Base-by-base conservation (phyloP, 2,113 vertebrate species). In the Phoenicopterus ruber region DNA sequence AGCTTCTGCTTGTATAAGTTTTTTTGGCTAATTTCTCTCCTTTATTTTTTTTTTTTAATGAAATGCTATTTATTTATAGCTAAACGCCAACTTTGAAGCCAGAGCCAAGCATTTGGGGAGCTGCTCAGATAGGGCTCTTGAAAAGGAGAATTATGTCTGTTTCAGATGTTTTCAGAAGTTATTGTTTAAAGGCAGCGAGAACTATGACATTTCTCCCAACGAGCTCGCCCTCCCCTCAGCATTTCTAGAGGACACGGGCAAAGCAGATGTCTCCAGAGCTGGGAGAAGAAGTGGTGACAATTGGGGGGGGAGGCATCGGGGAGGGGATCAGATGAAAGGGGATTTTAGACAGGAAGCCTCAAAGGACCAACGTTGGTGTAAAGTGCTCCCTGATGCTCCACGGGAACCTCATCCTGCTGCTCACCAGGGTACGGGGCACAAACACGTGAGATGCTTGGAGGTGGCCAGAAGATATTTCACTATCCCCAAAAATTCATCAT, bases 1-100 rank as follows among this genome's bases (percentile, higher is more conserved):
- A 96, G 84, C 82, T 87, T 70, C 93, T 96, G 95, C 91, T 97
- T 88, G 88, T 80, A 78, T 18, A 86, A 86, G 42, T 13, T 95
- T 97, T 96, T 97, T 96, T 96, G 77, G 90, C 82, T 96, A 94
- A 95, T 96, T 96, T 97, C 58, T 94, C 49, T 61, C 58, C 29
- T 59, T 91, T 82, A n/a, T 40, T 66, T 36, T 63, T 72, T 86
- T 89, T 90, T 81, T 70, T 32, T n/a, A 97, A 96, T 72, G 76
- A 92, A 94, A 97, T 96, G 86, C 69, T 82, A 63, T 92, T 96
- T 98, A 96, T 98, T 97, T 96, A 97, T 97, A 97, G 95, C 89
- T 25, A 22, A 80, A 69, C 50, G 26, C 34, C 90, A 93, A 78
- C 88, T 97, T 94, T 97, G 96, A 98, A 98, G 92, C 85, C 58